Evolutionary conservation across 2,888 invertebrate genomes (phyloP).

Genomic region (Alloscopus bannaensis): DNA sequence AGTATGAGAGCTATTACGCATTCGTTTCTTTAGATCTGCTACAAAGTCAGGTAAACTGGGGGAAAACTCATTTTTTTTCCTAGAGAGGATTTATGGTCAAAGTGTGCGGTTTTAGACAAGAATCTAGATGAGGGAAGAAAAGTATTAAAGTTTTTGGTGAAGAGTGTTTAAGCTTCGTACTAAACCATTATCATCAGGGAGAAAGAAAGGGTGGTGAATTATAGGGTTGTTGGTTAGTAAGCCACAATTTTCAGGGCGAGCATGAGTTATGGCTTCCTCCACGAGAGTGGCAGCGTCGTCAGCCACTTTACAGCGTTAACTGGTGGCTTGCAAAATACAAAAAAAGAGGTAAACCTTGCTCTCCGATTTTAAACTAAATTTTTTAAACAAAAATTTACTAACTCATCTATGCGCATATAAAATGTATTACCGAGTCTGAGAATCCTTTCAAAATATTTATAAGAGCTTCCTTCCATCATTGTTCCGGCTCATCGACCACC

Average conservation of each 20-base stretch:
- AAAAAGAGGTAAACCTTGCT: too few species aligned
- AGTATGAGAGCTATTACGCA: too few species aligned
- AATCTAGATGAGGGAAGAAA: conserved; percentile 7
- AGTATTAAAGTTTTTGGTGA: conserved; percentile 35
- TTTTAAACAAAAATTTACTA: too few species aligned
- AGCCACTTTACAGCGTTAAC: too few species aligned
- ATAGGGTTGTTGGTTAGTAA: conserved; percentile 63
- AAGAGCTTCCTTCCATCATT: conserved; percentile 14
- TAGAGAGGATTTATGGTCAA: conserved; percentile 53
- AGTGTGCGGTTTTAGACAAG: conserved; percentile 56
- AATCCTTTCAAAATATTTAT: too few species aligned
- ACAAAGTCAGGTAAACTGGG: too few species aligned
- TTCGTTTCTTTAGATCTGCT: too few species aligned
- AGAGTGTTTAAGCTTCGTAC: conserved; percentile 59
- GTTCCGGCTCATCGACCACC: conserved; percentile 53
- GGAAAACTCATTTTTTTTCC: conserved; percentile 15
- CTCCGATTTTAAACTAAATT: too few species aligned
- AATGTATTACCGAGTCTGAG: too few species aligned
- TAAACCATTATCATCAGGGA: conserved; percentile 58
- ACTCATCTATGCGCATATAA: too few species aligned
- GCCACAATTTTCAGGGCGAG: conserved; percentile 69
- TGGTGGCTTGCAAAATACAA: too few species aligned
- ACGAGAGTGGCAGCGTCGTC: conserved; percentile 1
- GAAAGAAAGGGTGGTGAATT: conserved; percentile 48
- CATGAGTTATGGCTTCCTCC: conserved; percentile 73